phyloP scores from a whole-genome alignment of 2,113 vertebrate species.

The Prunella himalayana region DNA sequence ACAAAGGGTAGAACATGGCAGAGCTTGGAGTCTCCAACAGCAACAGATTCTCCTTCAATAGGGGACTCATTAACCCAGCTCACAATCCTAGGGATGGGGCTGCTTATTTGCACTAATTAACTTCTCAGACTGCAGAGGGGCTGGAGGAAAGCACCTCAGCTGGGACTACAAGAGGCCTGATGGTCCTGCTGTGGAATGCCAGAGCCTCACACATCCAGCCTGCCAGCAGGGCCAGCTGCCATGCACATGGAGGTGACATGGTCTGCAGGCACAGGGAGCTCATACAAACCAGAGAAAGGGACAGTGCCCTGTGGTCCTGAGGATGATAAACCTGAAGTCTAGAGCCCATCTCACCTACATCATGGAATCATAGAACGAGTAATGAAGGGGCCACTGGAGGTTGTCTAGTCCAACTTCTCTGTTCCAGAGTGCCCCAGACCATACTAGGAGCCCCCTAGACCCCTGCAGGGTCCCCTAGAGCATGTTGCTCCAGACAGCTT shows the following conservation, averaged over 20 bases:
- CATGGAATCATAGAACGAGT: not conserved
- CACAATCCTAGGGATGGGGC: not conserved
- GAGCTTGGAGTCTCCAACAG: not conserved
- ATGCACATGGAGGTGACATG: accelerated
- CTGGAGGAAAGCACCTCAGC: not conserved
- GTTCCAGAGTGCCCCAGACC: not conserved
- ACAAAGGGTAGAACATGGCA: not conserved
- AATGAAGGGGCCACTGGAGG: not conserved
- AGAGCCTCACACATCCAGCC: not conserved
- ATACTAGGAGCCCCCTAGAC: not conserved
- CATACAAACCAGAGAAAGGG: not conserved
- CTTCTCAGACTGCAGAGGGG: not conserved
- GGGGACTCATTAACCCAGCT: not conserved
- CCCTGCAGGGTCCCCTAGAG: not conserved
- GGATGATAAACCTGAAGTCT: not conserved
- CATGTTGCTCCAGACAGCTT: not conserved
- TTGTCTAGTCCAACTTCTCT: not conserved
- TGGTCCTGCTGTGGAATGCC: not conserved
- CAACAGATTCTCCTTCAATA: not conserved
- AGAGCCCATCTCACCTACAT: not conserved
- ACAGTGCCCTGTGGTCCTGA: not conserved
- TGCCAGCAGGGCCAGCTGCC: accelerated
- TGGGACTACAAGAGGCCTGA: not conserved
- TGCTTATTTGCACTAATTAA: not conserved
- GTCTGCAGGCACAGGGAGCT: not conserved